These are phyloP conservation scores for Ptiloglossa arizonensis DNA, from an alignment of 1,140 invertebrate genomes.

Conservation along the genomic window DNA sequence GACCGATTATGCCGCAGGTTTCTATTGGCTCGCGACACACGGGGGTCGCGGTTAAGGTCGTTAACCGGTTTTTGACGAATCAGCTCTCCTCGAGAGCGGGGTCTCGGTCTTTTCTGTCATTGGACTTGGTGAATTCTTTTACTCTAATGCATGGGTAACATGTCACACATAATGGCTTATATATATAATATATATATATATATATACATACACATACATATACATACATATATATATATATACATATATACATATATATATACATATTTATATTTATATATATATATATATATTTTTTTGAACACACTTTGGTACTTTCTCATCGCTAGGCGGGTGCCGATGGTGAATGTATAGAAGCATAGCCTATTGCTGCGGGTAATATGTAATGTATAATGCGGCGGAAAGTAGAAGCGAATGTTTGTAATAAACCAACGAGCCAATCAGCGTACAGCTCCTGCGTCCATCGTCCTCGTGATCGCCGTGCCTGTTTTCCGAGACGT, in stretches of 20 bases:
- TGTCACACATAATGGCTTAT: constrained; percentile 31
- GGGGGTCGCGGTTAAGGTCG: background rate
- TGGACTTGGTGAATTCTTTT: background rate
- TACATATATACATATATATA: constrained; percentile 8
- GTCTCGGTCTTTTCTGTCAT: background rate
- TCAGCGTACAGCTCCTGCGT: constrained; percentile 80
- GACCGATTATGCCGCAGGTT: background rate
- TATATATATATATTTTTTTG: constrained; percentile 31
- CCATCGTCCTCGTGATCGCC: constrained; percentile 70
- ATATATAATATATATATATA: constrained; percentile 14
- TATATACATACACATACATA: constrained; percentile 12
- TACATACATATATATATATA: constrained; percentile 19
- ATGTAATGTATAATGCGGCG: constrained; percentile 77
- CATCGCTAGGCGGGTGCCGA: constrained; percentile 79
- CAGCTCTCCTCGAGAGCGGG: background rate
- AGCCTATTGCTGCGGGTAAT: constrained; percentile 79
- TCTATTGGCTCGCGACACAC: background rate
- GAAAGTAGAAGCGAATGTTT: constrained; percentile 80
- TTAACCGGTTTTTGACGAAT: too few relatives aligned
- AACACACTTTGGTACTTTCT: constrained; percentile 58
- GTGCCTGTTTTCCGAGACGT: constrained; percentile 59
- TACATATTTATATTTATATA: constrained; percentile 21
- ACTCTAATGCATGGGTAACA: constrained; percentile 14
- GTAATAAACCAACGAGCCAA: constrained; percentile 82
- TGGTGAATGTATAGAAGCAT: constrained; percentile 75